These are phyloP conservation scores for Stegodyphus mimosarum DNA, from an alignment of 1,140 invertebrate species.

Conservation along the genomic window DNA sequence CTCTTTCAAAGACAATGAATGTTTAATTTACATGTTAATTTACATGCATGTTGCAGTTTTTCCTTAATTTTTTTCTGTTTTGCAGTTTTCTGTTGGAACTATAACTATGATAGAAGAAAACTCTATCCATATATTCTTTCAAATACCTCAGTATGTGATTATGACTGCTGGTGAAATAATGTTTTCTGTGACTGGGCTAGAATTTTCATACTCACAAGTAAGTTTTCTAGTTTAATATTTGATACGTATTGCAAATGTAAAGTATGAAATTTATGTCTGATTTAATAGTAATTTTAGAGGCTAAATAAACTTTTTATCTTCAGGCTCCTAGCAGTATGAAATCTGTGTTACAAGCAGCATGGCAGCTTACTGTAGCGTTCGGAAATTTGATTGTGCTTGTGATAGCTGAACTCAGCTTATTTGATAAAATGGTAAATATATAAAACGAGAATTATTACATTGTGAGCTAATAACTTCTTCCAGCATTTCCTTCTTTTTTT, in stretches of 20 bases:
- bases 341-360: slow-evolving; percentile 87
- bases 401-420: slow-evolving; percentile 78
- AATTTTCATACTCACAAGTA: slow-evolving; percentile 87
- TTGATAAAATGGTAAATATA: slow-evolving; percentile 74
- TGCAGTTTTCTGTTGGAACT: background rate
- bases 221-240: slow-evolving; percentile 21
- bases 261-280: background rate
- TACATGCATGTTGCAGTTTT: background rate
- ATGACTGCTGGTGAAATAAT: slow-evolving; percentile 88
- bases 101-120: slow-evolving; percentile 26
- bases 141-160: slow-evolving; percentile 87
- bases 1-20: no score
- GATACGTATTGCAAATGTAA: background rate
- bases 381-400: slow-evolving; percentile 92
- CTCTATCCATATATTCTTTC: slow-evolving; percentile 72
- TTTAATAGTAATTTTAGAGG: background rate
- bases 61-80: slow-evolving; percentile 3
- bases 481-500: no score
- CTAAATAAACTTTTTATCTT: slow-evolving; percentile 66
- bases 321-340: slow-evolving; percentile 93
- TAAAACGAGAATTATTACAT: no score
- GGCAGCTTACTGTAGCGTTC: slow-evolving; percentile 88
- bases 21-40: background rate
- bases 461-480: no score
- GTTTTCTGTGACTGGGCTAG: slow-evolving; percentile 90